phyloP scores from a whole-genome alignment of 2,113 vertebrate genomes.

The Calyptommatus sinebrachiatus region DNA sequence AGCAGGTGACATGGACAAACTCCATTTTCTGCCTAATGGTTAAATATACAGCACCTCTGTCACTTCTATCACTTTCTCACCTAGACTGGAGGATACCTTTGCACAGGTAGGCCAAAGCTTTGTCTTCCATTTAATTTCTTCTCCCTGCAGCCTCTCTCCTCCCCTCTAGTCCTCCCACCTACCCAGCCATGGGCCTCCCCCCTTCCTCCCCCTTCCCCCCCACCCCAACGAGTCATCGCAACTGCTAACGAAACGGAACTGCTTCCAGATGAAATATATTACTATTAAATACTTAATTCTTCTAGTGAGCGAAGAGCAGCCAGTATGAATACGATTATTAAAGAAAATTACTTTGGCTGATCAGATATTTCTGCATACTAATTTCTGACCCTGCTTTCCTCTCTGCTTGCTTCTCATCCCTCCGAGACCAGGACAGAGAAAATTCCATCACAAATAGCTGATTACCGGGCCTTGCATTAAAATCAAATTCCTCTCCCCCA shows the following conservation, averaged over 20 bases:
- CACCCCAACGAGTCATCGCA: constrained; percentile 70
- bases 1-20: neutral
- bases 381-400: constrained; percentile 87
- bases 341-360: constrained; percentile 89
- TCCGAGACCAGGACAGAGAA: constrained; percentile 84
- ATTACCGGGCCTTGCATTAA: constrained; percentile 80
- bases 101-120: constrained; percentile 21
- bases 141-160: neutral
- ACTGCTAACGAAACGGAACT: constrained; percentile 83
- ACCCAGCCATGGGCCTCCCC: neutral
- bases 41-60: neutral
- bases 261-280: constrained; percentile 87
- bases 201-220: constrained; percentile 44
- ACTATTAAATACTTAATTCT: constrained; percentile 91
- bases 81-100: neutral
- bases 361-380: constrained; percentile 93
- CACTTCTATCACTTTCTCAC: neutral
- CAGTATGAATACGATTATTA: constrained; percentile 91
- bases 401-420: constrained; percentile 77
- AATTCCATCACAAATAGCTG: constrained; percentile 88
- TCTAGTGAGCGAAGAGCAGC: constrained; percentile 84
- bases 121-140: constrained; percentile 31
- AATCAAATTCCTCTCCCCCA: constrained; percentile 70
- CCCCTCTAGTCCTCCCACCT: too few species aligned
- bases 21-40: neutral